Conservation (phyloP, 2,888 invertebrate species). For the Cremastinae sp. region DNA sequence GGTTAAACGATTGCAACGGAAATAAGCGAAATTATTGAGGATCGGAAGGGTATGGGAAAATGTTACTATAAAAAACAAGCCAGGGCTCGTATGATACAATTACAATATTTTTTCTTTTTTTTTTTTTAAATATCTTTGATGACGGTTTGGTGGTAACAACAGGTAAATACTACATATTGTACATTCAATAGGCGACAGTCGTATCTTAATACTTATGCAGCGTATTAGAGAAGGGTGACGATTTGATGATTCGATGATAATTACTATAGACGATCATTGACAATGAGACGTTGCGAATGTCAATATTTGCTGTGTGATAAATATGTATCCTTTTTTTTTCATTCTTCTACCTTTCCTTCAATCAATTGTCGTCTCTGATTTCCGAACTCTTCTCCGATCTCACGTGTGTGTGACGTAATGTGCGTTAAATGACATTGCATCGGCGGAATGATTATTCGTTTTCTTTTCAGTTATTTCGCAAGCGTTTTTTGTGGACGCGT, state of each 20-base stretch:
- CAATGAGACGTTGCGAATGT: constrained; percentile 60
- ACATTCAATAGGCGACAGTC: constrained; percentile 81
- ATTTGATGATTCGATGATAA: constrained; percentile 56
- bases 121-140: constrained; percentile 78
- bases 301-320: constrained; percentile 55
- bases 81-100: constrained; percentile 74
- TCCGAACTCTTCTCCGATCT: no score
- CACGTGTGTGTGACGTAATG: constrained; percentile 45
- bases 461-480: constrained; percentile 41
- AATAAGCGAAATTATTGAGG: no score
- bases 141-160: constrained; percentile 81
- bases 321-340: constrained; percentile 49
- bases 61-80: constrained; percentile 24
- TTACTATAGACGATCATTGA: constrained; percentile 63
- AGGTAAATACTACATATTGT: constrained; percentile 81
- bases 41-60: no score
- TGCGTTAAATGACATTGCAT: constrained; percentile 59
- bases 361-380: constrained; percentile 43
- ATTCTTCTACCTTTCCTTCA: constrained; percentile 28
- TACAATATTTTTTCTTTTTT: constrained; percentile 76
- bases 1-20: no score
- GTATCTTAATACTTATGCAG: constrained; percentile 77
- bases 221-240: constrained; percentile 66
- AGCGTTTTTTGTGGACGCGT: constrained; percentile 39
- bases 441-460: constrained; percentile 61